These are phyloP conservation scores for Lamellibrachia satsuma DNA, from an alignment of 2,888 invertebrate genomes.

Conservation along the genomic window DNA sequence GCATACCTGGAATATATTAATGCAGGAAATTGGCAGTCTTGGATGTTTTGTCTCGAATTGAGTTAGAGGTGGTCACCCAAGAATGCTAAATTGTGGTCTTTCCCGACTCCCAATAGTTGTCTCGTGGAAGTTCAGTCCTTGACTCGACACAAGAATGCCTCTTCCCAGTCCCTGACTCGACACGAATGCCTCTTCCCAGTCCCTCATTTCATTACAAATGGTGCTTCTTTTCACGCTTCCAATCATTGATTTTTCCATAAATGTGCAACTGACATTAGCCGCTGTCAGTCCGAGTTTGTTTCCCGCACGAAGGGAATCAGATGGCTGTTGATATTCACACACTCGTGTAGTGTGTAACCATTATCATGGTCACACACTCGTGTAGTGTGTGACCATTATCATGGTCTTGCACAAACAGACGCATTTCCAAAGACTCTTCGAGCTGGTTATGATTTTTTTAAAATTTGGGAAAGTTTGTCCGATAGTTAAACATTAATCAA, in stretches of 20 bases:
- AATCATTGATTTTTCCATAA: constrained; percentile 3
- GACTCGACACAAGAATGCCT: background rate
- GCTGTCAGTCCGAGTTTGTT: background rate
- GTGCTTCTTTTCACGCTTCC: background rate
- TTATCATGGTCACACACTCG: background rate
- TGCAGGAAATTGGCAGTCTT: too few species aligned
- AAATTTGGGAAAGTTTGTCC: background rate
- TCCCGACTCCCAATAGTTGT: too few species aligned
- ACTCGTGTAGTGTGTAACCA: background rate
- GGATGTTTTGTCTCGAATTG: too few species aligned
- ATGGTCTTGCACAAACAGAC: background rate
- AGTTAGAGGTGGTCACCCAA: too few species aligned
- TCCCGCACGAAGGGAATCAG: background rate
- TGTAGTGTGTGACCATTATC: background rate
- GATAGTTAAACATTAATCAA: background rate
- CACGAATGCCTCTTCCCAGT: background rate
- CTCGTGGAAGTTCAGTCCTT: too few species aligned
- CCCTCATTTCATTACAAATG: background rate
- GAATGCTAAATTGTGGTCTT: too few species aligned
- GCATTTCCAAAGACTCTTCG: background rate
- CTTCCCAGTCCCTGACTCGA: background rate
- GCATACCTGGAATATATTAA: too few species aligned
- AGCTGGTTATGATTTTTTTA: background rate
- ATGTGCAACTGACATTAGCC: background rate
- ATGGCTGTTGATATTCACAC: background rate